Evolutionary conservation across 30 jellyfish, hydroid and myxozoan species (phyloP).

Genomic region (Aurelia aurita complex sp. Pacific): DNA sequence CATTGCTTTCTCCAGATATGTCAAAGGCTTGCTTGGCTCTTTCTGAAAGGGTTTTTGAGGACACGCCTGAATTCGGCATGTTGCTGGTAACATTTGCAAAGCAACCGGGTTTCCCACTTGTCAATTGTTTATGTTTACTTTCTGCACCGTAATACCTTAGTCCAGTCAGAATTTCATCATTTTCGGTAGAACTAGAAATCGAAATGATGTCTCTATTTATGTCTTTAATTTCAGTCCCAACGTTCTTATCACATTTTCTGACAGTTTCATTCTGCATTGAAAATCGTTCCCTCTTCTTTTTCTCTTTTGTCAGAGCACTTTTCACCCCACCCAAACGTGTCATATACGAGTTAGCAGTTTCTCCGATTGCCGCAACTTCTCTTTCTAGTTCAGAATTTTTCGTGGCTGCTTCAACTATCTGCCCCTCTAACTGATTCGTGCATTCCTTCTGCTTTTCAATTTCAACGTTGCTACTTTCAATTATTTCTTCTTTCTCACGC

Average conservation of each 20-base stretch:
- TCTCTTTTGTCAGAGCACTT: background rate
- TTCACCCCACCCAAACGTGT: background rate
- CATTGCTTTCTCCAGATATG: background rate
- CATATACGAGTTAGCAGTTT: background rate
- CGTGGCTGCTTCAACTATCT: background rate
- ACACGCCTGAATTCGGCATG: background rate
- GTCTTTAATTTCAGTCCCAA: background rate
- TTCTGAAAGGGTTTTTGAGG: background rate
- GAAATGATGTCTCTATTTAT: background rate
- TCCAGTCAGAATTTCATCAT: background rate
- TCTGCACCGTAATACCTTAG: conserved; percentile 3
- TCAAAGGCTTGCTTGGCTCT: background rate
- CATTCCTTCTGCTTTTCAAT: background rate
- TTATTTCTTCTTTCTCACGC: background rate
- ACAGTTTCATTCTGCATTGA: background rate
- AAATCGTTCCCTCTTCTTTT: background rate
- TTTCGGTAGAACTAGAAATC: background rate
- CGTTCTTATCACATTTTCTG: background rate
- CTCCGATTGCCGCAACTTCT: background rate
- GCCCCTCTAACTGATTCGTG: background rate
- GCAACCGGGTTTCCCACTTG: background rate
- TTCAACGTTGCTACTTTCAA: background rate
- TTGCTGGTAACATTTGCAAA: background rate
- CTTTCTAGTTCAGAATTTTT: background rate
- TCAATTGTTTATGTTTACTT: background rate